Conservation (phyloP, 2,888 invertebrate species). For the Alitta virens region DNA sequence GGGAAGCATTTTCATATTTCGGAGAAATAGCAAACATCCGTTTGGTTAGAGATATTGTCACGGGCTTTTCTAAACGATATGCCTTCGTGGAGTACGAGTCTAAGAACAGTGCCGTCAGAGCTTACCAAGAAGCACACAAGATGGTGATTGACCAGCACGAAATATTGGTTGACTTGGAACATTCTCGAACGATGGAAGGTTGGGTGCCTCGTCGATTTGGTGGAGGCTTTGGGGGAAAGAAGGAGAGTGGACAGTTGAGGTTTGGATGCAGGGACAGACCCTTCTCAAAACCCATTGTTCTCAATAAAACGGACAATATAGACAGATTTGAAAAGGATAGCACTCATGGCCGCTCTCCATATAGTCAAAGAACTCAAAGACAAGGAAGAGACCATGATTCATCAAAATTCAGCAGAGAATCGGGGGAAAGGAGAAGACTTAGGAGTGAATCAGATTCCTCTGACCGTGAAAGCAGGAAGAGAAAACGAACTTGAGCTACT, state of each 20-base stretch:
- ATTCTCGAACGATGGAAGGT: slow-evolving; percentile 66
- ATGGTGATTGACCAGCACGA: slow-evolving; percentile 67
- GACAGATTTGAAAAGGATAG: neutral
- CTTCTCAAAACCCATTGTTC: slow-evolving; percentile 60
- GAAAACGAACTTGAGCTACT: no score
- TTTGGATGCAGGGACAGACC: slow-evolving; percentile 81
- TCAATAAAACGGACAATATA: neutral
- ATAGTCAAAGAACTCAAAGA: no score
- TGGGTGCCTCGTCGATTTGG: slow-evolving; percentile 85
- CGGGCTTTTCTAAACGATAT: slow-evolving; percentile 78
- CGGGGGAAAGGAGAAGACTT: no score
- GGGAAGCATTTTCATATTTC: slow-evolving; percentile 61
- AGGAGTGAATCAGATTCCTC: no score
- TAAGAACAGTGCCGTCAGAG: slow-evolving; percentile 64
- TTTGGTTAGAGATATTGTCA: slow-evolving; percentile 77
- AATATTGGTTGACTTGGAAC: slow-evolving; percentile 76
- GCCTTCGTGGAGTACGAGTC: slow-evolving; percentile 80
- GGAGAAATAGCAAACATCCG: slow-evolving; percentile 67
- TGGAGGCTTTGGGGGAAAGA: slow-evolving; percentile 83
- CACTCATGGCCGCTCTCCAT: neutral
- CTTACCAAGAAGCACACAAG: slow-evolving; percentile 65
- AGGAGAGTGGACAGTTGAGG: slow-evolving; percentile 81
- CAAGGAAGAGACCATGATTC: no score
- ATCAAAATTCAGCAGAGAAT: no score
- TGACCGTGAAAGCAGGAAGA: no score